Percentiles rank a stretch among this genome's conserved stretches.
These are phyloP conservation scores for Diuraphis noxia DNA, from an alignment of 1,140 invertebrate species.

Conservation along the genomic window DNA sequence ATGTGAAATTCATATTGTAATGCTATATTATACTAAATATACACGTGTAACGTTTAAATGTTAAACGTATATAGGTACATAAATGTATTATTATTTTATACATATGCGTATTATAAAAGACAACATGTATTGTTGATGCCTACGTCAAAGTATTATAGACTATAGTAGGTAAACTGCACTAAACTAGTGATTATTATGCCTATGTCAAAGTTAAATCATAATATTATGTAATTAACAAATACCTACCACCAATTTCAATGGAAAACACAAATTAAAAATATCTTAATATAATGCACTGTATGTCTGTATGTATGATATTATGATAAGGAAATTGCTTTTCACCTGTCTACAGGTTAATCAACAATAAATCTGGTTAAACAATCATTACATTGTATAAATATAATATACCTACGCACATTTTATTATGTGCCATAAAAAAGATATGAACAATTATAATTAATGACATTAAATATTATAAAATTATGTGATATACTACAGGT, in stretches of 20 bases:
- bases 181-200: neutral
- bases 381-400: neutral
- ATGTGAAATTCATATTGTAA: neutral
- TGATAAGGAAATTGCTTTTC: neutral
- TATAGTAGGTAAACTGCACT: neutral
- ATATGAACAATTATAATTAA: neutral
- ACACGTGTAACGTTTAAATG: neutral
- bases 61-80: neutral
- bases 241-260: neutral
- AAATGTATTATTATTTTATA: neutral
- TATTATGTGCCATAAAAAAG: neutral
- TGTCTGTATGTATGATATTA: too few relatives aligned
- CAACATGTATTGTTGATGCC: neutral
- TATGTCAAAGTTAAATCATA: neutral
- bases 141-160: neutral
- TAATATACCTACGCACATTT: too few relatives aligned
- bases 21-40: too few relatives aligned
- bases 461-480: neutral
- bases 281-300: neutral
- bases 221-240: neutral
- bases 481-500: neutral
- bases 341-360: neutral
- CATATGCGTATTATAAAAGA: neutral
- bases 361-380: slow-evolving; percentile 1
- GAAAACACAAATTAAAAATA: neutral